These are phyloP conservation scores for Origma solitaria DNA, from an alignment of 2,113 vertebrate genomes.

Conservation along the genomic window DNA sequence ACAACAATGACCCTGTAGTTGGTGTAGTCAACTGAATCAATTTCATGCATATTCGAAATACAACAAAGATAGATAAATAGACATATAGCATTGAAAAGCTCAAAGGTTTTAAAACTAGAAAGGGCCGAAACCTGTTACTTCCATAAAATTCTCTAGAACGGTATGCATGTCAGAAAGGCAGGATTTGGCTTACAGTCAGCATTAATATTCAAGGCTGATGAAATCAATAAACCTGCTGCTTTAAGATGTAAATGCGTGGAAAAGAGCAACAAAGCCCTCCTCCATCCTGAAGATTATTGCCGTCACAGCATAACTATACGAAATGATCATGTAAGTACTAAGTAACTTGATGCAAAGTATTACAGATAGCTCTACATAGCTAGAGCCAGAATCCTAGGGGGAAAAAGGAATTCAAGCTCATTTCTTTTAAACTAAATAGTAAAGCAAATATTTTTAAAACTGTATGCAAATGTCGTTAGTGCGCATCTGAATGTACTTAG, in stretches of 20 bases:
- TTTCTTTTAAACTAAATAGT: not conserved
- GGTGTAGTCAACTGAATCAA: not conserved
- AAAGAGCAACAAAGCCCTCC: not conserved
- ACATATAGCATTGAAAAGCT: not conserved
- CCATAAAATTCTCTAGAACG: not conserved
- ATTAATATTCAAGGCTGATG: not conserved
- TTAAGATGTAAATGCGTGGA: not conserved
- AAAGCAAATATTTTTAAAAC: not conserved
- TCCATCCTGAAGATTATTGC: not conserved
- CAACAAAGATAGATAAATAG: not conserved
- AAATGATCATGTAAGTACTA: not conserved
- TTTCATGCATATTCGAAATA: not conserved
- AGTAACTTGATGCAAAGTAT: not conserved
- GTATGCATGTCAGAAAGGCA: not conserved
- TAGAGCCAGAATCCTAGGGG: not conserved
- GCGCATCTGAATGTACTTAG: not conserved
- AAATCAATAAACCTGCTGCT: not conserved
- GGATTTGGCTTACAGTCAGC: not conserved
- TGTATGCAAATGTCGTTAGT: not conserved
- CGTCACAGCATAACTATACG: not conserved
- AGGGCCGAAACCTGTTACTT: not conserved
- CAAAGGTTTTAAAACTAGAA: not conserved
- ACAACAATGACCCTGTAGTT: not conserved
- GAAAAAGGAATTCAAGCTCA: not conserved
- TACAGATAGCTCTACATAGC: not conserved